Evolutionary conservation across 2,888 invertebrate species (phyloP), one percentile per base, ranked within the genome.

Genomic region (Drosophila crucigera): DNA sequence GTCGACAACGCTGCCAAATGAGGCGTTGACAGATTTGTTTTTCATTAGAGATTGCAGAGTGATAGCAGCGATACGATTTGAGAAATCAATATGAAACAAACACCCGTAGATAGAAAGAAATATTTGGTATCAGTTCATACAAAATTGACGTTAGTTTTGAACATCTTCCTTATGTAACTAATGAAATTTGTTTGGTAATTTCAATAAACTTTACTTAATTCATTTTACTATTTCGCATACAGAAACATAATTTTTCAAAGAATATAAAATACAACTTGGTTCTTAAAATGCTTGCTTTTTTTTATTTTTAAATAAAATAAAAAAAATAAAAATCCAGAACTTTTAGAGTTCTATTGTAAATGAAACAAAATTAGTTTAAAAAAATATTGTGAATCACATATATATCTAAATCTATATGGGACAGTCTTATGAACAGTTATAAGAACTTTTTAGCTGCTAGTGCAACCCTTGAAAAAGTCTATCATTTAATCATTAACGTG

Each of bases 1-100:
- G 58, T 67, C 68, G 73, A 65, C 60, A 69, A 25, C 30, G 53
- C 11, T 70, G 70, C 49, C 56, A 70, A 70, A 58, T 63, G 43
- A 59, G 58, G 54, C 66, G 75, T 78, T 82, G 78, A 77, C 73
- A 76, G 85, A 84, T 75, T 87, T 83, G 76, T 68, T 76, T 87
- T 84, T 70, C 70, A 77, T 77, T 74, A 63, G 9, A 41, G 55
- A 65, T 58, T 31, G 55, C 22, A 31, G 31, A 58, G 19, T 31
- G 43, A 43, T 31, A 43, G 30, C 31, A 43, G 6, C 16, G 22
- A 58, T 31, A 31, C 16, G 16, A 22, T 58, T 16, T 31, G 5
- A 41, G 16, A 41, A 58, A 41, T 22, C 41, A 22, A 58, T 58
- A 43, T 22, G 22, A 22, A 31, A 22, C 41, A 22, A 30, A 16